Evolutionary conservation across 1,140 invertebrate species (phyloP).

Genomic region (Luehdorfia chinensis): DNA sequence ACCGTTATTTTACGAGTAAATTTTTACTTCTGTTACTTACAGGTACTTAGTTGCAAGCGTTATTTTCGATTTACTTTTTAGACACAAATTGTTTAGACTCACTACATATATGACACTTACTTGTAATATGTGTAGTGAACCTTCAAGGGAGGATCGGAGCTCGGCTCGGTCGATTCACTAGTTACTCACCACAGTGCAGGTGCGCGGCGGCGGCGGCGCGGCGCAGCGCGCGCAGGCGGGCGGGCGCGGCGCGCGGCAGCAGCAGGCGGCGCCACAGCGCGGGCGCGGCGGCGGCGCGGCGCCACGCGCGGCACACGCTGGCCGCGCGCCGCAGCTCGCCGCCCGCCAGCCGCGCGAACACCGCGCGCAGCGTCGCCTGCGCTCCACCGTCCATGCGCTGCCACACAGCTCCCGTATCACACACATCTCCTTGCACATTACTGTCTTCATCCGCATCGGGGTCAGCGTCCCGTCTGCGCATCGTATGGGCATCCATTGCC

Average conservation of each 20-base stretch:
- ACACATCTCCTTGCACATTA: not conserved
- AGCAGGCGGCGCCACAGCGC: conserved; percentile 27
- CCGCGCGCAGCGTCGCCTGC: conserved; percentile 13
- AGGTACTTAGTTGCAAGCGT: too few relatives aligned
- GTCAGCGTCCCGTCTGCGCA: too few relatives aligned
- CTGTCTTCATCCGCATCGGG: too few relatives aligned
- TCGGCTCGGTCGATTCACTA: too few relatives aligned
- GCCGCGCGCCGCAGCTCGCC: conserved; percentile 21
- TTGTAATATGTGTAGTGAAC: too few relatives aligned
- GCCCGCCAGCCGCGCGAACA: conserved; percentile 19
- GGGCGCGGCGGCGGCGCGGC: conserved; percentile 20
- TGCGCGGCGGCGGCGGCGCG: conserved; percentile 20
- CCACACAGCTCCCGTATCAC: conserved; percentile 7
- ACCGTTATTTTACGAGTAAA: too few relatives aligned
- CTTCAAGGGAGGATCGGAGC: too few relatives aligned
- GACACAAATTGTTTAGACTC: too few relatives aligned
- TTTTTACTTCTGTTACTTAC: too few relatives aligned
- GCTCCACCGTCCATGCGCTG: conserved; percentile 17
- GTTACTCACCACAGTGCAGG: not conserved
- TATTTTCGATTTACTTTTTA: too few relatives aligned
- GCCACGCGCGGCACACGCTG: conserved; percentile 28
- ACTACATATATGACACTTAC: too few relatives aligned
- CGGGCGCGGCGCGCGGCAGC: conserved; percentile 18
- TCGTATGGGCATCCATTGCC: too few relatives aligned
- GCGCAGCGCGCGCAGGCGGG: conserved; percentile 11